These are phyloP conservation scores for Pterocles orientalis DNA, from an alignment of 2,113 vertebrate species.

Conservation along the genomic window DNA sequence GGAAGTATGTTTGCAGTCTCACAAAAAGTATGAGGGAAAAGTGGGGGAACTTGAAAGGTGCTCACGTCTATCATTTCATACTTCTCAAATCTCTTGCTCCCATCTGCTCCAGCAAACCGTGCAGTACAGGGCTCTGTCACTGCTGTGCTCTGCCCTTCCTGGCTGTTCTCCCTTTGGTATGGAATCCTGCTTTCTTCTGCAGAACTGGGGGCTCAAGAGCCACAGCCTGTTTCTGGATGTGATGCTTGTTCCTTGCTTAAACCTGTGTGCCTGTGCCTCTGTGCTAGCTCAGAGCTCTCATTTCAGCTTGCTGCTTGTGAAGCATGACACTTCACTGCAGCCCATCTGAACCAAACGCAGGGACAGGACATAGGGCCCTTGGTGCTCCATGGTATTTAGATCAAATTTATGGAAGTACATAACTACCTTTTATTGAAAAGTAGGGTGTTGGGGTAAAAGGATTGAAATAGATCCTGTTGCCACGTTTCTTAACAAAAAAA, in stretches of 20 bases:
- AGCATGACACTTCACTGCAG: background rate
- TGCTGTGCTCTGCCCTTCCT: background rate
- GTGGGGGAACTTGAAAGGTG: background rate
- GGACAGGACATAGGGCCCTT: background rate
- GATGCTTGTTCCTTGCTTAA: background rate
- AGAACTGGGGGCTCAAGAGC: background rate
- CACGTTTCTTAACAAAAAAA: conserved; percentile 15
- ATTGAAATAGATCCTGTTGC: background rate
- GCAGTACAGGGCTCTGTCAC: background rate
- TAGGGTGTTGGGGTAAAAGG: background rate
- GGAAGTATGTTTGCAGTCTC: background rate
- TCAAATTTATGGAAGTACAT: background rate
- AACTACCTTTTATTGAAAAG: background rate
- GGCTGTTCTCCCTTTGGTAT: background rate
- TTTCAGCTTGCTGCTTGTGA: background rate
- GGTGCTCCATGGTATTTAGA: background rate
- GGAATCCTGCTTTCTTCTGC: background rate
- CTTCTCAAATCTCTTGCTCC: background rate
- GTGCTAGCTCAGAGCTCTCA: background rate
- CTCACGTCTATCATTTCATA: background rate
- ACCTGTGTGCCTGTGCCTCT: background rate
- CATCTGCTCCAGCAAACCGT: background rate
- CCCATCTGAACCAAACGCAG: background rate
- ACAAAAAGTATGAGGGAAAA: background rate
- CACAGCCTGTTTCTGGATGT: background rate